These are phyloP conservation scores for Ciconia maguari DNA, from an alignment of 2,113 vertebrate genomes.

Conservation along the genomic window DNA sequence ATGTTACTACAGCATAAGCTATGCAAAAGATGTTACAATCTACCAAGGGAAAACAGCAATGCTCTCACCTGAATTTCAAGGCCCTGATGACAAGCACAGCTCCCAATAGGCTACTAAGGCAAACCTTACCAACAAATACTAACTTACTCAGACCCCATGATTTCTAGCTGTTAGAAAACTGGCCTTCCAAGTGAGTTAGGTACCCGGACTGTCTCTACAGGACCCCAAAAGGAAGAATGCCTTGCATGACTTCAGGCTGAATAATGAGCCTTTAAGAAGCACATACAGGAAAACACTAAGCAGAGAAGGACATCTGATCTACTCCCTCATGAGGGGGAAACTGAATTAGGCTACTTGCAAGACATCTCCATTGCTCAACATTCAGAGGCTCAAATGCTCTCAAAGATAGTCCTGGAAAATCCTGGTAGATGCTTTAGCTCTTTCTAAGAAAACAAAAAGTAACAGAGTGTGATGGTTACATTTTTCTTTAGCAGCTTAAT, in stretches of 20 bases:
- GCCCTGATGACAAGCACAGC: background rate
- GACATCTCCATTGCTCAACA: background rate
- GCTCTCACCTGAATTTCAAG: background rate
- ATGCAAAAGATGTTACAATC: background rate
- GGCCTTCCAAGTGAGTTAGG: background rate
- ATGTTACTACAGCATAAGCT: background rate
- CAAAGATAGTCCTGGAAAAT: background rate
- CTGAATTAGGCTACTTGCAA: background rate
- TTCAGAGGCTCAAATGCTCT: background rate
- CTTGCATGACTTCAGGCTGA: rapidly evolving
- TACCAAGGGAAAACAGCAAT: background rate
- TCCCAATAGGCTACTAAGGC: background rate
- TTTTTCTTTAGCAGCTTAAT: background rate
- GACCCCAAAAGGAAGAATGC: background rate
- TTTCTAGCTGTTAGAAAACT: background rate
- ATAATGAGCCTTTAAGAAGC: background rate
- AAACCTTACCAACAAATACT: background rate
- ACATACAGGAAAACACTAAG: background rate
- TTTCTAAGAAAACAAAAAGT: background rate
- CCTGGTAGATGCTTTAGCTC: background rate
- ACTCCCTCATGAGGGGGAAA: background rate
- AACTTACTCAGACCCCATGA: rapidly evolving
- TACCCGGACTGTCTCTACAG: background rate
- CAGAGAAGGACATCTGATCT: background rate
- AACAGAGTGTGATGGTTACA: background rate